Base-by-base conservation (phyloP, 2,113 vertebrate genomes). In the Sebastes fasciatus region DNA sequence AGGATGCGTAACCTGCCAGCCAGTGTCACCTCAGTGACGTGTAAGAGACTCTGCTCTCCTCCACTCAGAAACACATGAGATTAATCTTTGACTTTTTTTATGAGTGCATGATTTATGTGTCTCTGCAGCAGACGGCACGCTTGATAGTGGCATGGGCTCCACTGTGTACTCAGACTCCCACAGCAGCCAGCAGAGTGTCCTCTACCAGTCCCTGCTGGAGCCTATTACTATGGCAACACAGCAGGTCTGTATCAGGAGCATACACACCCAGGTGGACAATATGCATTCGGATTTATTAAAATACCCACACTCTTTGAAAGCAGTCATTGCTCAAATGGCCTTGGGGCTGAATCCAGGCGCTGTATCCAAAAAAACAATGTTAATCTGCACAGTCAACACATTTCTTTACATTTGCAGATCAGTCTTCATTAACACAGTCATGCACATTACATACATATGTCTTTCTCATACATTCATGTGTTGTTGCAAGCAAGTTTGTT, bases 91-190 rank as follows among this genome's bases (percentile, higher is more conserved):
- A 61, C 49, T 60, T 71, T 67, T 77, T 82, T 26, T 74, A 64
- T 54, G 67, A 86, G 43, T 60, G 45, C 19, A 21, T 52, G 23
- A 46, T 89, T 85, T 88, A 12, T 87, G 68, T 91, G 49, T 91
- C 74, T 90, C 80, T 86, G 87, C 93, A 99, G 97, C 98, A 60
- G 97, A 97, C 92, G 89, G 97, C 95, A 98, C 97, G 0, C 95
- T 97, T 45, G 98, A 98, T 95, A 98, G 98, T 14, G 97, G 97
- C 83, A 96, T 97, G 93, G 98, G 97, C 77, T 98, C 98, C 66
- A 97, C 97, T 0, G 97, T 97, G 65, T 99, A 97, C 86, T 98
- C 97, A 0, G 97, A 98, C 88, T 98, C 97, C 0, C 97, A 98
- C 89, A 97, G 97, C 95, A 98, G 97, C 94, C 98, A 98, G 94